Percentiles rank a stretch among this genome's conserved stretches.
Conservation (phyloP, 92 coral and sea anemone genomes). For the Galaxea fascicularis region DNA sequence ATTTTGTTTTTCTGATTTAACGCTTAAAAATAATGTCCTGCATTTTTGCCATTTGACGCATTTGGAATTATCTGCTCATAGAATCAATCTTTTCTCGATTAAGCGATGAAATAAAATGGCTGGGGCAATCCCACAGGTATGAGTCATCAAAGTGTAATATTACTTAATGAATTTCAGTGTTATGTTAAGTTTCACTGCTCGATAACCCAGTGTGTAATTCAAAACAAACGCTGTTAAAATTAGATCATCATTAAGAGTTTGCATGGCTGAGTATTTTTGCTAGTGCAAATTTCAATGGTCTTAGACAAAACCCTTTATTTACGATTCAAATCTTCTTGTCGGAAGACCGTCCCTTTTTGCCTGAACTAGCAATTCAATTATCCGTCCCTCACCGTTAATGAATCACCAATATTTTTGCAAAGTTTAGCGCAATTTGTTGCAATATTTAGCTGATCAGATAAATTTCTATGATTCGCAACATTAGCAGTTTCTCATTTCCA, state of each 20-base stretch:
- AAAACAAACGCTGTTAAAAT: background rate
- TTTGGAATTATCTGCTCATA: background rate
- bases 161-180: background rate
- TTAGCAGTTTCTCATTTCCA: background rate
- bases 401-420: background rate
- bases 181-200: background rate
- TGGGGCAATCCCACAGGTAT: background rate
- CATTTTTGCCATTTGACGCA: background rate
- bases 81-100: background rate
- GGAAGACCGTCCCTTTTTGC: no score
- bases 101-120: slow-evolving; percentile 2
- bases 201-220: background rate
- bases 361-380: background rate
- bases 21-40: no score
- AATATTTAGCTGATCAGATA: background rate
- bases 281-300: no score
- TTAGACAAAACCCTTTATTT: no score
- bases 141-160: background rate
- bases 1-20: no score
- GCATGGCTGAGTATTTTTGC: no score
- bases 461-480: slow-evolving; percentile 1
- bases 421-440: background rate
- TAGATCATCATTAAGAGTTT: no score
- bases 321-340: no score
- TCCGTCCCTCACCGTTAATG: background rate